These are phyloP conservation scores for Drosophila busckii DNA, from an alignment of 1,140 invertebrate genomes.

Conservation along the genomic window DNA sequence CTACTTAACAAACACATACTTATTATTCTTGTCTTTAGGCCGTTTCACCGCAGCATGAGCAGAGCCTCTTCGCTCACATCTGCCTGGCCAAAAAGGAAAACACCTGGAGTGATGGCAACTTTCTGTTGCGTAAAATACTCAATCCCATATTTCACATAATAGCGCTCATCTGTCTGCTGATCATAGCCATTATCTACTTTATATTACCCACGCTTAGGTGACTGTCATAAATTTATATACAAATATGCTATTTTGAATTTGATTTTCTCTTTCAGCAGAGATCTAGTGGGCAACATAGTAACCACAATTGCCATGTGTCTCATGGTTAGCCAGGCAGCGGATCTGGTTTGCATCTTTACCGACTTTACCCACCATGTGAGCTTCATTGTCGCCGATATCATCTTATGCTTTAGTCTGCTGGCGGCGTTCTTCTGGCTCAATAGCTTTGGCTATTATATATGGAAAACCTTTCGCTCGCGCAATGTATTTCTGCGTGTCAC, in stretches of 20 bases:
- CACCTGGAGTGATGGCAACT: slow-evolving; percentile 85
- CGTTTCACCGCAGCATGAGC: slow-evolving; percentile 46
- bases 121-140: slow-evolving; percentile 85
- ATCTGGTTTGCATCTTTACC: slow-evolving; percentile 88
- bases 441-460: slow-evolving; percentile 90
- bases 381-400: slow-evolving; percentile 87
- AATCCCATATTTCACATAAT: slow-evolving; percentile 88
- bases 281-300: slow-evolving; percentile 90
- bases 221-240: slow-evolving; percentile 5
- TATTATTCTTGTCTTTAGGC: slow-evolving; percentile 24
- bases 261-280: slow-evolving; percentile 78
- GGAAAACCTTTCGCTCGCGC: slow-evolving; percentile 90
- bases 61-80: slow-evolving; percentile 85
- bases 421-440: slow-evolving; percentile 92
- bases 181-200: slow-evolving; percentile 89
- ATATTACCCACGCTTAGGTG: slow-evolving; percentile 86
- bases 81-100: slow-evolving; percentile 85
- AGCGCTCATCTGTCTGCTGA: slow-evolving; percentile 85
- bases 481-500: slow-evolving; percentile 91
- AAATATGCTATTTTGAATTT: slow-evolving; percentile 16
- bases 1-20: background rate
- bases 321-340: slow-evolving; percentile 86
- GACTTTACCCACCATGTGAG: slow-evolving; percentile 88
- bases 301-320: slow-evolving; percentile 88
- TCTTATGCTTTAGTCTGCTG: slow-evolving; percentile 86